A percentile compares a stretch with the other conserved stretches of the same genome.
phyloP scores from a whole-genome alignment of 2,113 vertebrate species.

The Epinephelus cyanopodus region DNA sequence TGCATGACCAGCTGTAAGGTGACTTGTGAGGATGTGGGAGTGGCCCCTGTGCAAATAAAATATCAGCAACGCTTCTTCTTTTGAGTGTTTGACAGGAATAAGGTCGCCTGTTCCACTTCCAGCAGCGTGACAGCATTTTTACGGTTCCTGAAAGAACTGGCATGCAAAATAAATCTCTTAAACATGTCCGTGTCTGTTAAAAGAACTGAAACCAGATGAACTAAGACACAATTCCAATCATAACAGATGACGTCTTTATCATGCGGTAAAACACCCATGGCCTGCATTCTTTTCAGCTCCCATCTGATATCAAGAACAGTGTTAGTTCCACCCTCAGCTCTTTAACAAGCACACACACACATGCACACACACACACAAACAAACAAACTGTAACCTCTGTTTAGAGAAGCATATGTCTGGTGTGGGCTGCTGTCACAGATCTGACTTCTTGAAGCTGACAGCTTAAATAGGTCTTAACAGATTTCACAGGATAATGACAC shows the following conservation, averaged over 20 bases:
- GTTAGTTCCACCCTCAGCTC: slow-evolving; percentile 36
- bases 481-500: slow-evolving; percentile 76
- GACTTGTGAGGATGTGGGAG: slow-evolving; percentile 78
- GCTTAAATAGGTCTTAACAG: slow-evolving; percentile 73
- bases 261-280: slow-evolving; percentile 27
- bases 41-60: slow-evolving; percentile 48
- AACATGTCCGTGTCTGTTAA: slow-evolving; percentile 5
- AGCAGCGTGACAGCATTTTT: background rate
- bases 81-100: slow-evolving; percentile 21
- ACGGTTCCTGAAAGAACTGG: background rate
- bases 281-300: slow-evolving; percentile 51
- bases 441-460: slow-evolving; percentile 57
- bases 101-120: background rate
- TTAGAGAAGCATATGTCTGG: slow-evolving; percentile 54
- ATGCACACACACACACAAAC: slow-evolving; percentile 5
- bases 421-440: slow-evolving; percentile 55
- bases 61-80: slow-evolving; percentile 26
- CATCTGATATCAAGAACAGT: slow-evolving; percentile 56
- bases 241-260: slow-evolving; percentile 53
- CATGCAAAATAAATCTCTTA: background rate
- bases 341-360: slow-evolving; percentile 21
- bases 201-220: slow-evolving; percentile 27
- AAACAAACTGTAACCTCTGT: slow-evolving; percentile 12
- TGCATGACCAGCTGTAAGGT: slow-evolving; percentile 72
- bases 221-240: slow-evolving; percentile 24